These are phyloP conservation scores for Nephrotoma guestfalica DNA, from an alignment of 2,888 invertebrate genomes.

Conservation along the genomic window DNA sequence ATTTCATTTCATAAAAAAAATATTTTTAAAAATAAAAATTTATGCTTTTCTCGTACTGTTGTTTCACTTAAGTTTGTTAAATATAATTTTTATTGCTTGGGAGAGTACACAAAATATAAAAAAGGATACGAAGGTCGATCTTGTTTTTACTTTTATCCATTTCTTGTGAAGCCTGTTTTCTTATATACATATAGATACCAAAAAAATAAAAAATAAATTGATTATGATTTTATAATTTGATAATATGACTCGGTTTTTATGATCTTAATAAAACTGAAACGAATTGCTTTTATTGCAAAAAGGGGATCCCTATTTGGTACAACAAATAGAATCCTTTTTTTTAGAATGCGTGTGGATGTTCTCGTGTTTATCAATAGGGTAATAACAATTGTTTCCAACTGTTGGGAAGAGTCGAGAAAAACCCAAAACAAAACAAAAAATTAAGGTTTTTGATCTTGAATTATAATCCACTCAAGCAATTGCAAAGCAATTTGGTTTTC, in stretches of 20 bases:
- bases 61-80: not conserved
- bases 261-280: not conserved
- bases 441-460: not conserved
- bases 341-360: not conserved
- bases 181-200: not conserved
- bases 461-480: not conserved
- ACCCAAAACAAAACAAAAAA: not conserved
- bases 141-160: not conserved
- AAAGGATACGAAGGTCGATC: not conserved
- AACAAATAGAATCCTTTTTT: not conserved
- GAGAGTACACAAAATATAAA: not conserved
- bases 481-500: not conserved
- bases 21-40: not conserved
- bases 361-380: not conserved
- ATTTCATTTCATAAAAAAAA: not conserved
- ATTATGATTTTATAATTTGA: not conserved
- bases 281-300: not conserved
- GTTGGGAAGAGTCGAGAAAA: not conserved
- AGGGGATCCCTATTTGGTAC: not conserved
- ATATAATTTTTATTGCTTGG: not conserved
- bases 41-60: not conserved
- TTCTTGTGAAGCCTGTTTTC: not conserved
- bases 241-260: not conserved
- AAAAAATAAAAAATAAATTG: not conserved
- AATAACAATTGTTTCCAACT: not conserved